Conservation (phyloP, 2,113 vertebrate species). For the Panthera tigris region DNA sequence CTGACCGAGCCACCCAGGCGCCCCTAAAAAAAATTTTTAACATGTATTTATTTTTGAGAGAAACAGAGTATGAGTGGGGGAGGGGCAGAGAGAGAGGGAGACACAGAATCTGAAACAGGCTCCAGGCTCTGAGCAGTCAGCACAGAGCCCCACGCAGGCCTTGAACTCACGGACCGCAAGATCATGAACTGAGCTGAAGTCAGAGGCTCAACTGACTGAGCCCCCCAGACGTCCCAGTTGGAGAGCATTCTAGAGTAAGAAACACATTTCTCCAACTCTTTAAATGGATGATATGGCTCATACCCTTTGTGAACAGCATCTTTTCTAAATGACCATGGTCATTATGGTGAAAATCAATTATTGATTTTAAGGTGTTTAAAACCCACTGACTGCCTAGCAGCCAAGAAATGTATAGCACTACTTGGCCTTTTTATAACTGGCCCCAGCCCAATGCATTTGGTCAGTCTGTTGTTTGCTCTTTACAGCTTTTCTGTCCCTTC, state of each 20-base stretch:
- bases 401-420: background rate
- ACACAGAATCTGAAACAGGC: too few species aligned
- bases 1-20: too few species aligned
- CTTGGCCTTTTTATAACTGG: background rate
- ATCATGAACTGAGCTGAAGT: too few species aligned
- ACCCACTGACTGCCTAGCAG: background rate
- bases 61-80: too few species aligned
- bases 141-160: rapidly evolving
- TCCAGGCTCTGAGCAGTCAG: too few species aligned
- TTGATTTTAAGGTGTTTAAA: conserved; percentile 5
- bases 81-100: too few species aligned
- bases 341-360: background rate
- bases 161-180: too few species aligned
- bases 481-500: background rate
- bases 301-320: background rate
- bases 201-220: too few species aligned
- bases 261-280: background rate
- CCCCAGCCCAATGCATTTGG: background rate
- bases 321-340: background rate
- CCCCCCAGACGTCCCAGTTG: background rate
- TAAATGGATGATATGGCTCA: too few species aligned
- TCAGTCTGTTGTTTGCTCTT: background rate
- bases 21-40: too few species aligned
- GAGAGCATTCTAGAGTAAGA: background rate
- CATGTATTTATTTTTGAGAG: too few species aligned